Evolutionary conservation across 2,797 vertebrate genomes (phyloP), one percentile per base, ranked within the genome.

Genomic region (Tamandua tetradactyla): DNA sequence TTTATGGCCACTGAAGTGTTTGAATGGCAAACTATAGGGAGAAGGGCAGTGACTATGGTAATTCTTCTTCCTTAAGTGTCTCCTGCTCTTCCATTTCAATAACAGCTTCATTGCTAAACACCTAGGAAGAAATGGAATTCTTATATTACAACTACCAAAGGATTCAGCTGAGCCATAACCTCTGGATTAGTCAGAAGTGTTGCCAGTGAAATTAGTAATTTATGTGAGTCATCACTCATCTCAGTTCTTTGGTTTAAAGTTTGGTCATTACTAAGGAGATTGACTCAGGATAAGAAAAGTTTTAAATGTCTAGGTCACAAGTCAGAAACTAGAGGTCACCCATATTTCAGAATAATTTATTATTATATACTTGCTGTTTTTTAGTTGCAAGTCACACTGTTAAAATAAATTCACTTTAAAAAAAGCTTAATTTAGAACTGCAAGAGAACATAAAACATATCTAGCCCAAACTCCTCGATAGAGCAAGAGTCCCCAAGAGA

Each of bases 341-440:
- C 35, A 59, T 75, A 59, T 52, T 87, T 47, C 80, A 64, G 59
- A 89, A 72, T 76, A 91, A 52, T 81, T 91, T 76, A 80, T 90
- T 82, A 84, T 87, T 40, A 62, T 75, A 66, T 83, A 72, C 3
- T 62, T 76, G 59, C 10, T 69, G 35, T 30, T 72, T 64, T 75
- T 83, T 72, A 84, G 7, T 71, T 87, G 61, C 57, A 94, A 30
- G 32, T 40, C 13, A 75, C 40, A 82, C 3, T 49, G 11, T 35
- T 84, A 22, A 62, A 85, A 84, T 96, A 82, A 86, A 80, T 44
- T 87, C 71, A 82, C 32, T 47, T 93, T 90, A 72, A 61, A 69
- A 79, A 93, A 40, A 30, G 25, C 13, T 55, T 80, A 72, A 80
- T 91, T 84, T 84, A 76, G 61, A 91, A 84, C 12, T 79, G 7